phyloP scores from a whole-genome alignment of 1,140 invertebrate genomes.

The Leptopilina clavipes region DNA sequence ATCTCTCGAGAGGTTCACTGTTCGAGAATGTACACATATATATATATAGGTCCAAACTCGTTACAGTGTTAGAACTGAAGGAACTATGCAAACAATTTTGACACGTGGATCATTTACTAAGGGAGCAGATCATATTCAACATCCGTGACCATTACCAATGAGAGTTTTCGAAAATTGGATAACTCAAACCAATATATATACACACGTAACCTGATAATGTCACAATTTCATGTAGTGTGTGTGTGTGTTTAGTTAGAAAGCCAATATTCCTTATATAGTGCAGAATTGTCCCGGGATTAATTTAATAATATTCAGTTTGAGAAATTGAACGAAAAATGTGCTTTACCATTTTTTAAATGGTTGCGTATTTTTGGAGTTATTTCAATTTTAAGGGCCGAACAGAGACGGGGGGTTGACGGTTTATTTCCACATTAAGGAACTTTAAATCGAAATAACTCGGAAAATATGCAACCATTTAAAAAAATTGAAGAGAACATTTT shows the following conservation, averaged over 20 bases:
- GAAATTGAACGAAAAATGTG: no score
- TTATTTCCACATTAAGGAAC: no score
- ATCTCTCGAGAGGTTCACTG: conserved; percentile 2
- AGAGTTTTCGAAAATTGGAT: conserved; percentile 8
- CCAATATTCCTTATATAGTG: neutral
- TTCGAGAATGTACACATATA: conserved; percentile 3
- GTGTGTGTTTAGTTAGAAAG: neutral
- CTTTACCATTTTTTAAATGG: no score
- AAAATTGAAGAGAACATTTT: no score
- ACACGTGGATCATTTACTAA: conserved; percentile 29
- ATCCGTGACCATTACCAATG: neutral
- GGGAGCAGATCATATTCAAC: neutral
- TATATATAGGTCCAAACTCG: neutral
- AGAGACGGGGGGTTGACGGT: no score
- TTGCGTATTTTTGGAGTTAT: no score
- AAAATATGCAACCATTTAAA: no score
- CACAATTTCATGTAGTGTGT: neutral
- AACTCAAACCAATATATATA: neutral
- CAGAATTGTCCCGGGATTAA: no score
- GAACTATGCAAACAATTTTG: conserved; percentile 21
- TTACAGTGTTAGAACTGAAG: neutral
- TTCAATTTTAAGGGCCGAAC: no score
- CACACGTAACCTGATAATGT: conserved; percentile 21
- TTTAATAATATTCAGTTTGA: no score
- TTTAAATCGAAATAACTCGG: no score